These are phyloP conservation scores for Erebia aethiops DNA, from an alignment of 2,888 invertebrate species.

Conservation along the genomic window DNA sequence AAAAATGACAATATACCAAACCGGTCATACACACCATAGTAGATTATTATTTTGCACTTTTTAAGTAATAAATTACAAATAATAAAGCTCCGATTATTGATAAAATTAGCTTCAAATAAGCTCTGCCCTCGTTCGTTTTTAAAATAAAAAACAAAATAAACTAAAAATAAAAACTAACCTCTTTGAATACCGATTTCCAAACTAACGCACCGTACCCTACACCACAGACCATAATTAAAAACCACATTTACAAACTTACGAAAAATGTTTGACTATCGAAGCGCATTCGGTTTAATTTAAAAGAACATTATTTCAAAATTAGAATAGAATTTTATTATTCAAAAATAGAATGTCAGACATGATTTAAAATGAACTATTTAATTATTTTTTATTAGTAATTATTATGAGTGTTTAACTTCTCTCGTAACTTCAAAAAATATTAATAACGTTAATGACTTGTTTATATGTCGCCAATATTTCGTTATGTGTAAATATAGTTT, in stretches of 20 bases:
- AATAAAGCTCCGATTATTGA: conserved; percentile 48
- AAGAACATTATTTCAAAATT: neutral
- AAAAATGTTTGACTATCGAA: neutral
- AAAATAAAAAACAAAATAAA: neutral
- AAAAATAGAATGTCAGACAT: neutral
- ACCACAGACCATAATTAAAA: neutral
- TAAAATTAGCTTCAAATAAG: conserved; percentile 39
- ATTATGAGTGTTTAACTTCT: too few species aligned
- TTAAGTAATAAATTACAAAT: conserved; percentile 43
- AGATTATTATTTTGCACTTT: conserved; percentile 17
- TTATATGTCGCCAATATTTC: too few species aligned
- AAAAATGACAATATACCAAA: neutral
- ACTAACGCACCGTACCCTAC: conserved; percentile 7
- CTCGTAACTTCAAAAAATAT: too few species aligned
- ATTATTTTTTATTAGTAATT: too few species aligned
- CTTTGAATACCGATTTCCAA: conserved; percentile 33
- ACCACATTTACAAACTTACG: conserved; percentile 17
- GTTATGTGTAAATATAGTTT: conserved; percentile 32
- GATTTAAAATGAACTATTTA: too few species aligned
- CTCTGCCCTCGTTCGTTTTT: conserved; percentile 39
- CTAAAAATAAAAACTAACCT: conserved; percentile 33
- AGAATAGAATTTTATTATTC: neutral
- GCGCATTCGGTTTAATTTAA: neutral
- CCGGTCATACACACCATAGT: neutral
- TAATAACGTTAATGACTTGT: too few species aligned